These are phyloP conservation scores for Heliopora coerulea DNA, from an alignment of 92 coral and sea anemone genomes.

Conservation along the genomic window DNA sequence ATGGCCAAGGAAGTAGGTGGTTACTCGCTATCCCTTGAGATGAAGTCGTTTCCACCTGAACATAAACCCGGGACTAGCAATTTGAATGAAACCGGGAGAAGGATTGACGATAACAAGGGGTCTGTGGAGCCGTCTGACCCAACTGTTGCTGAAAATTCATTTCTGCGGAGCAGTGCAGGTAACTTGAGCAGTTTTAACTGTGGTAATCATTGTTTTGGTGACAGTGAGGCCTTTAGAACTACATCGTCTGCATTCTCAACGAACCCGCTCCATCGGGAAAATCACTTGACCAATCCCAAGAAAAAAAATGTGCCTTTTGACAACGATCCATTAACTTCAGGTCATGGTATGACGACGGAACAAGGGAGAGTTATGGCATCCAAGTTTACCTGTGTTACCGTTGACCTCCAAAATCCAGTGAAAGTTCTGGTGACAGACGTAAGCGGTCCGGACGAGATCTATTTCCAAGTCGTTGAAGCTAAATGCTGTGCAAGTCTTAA, in stretches of 20 bases:
- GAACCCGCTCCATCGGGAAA: no score
- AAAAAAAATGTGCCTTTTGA: not conserved
- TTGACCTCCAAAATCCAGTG: conserved; percentile 50
- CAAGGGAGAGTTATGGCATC: not conserved
- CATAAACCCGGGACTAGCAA: not conserved
- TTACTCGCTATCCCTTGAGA: not conserved
- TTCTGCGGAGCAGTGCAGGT: not conserved
- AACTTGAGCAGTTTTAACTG: not conserved
- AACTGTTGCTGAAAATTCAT: not conserved
- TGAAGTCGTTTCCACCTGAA: not conserved
- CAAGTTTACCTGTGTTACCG: not conserved
- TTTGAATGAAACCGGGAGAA: not conserved
- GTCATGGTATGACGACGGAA: not conserved
- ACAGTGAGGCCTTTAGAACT: no score
- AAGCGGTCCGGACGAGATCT: conserved; percentile 61
- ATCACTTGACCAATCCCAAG: no score
- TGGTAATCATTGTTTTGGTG: no score
- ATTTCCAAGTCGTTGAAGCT: conserved; percentile 55
- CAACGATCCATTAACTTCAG: not conserved
- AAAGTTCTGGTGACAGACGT: conserved; percentile 64
- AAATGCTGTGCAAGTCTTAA: conserved; percentile 36
- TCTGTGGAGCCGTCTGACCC: not conserved
- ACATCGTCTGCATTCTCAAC: no score
- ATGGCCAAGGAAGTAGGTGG: not conserved
- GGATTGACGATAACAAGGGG: not conserved